Evolutionary conservation across 2,888 invertebrate genomes (phyloP), one percentile per base, ranked within the genome.

Genomic region (Dicyrtoma fusca): DNA sequence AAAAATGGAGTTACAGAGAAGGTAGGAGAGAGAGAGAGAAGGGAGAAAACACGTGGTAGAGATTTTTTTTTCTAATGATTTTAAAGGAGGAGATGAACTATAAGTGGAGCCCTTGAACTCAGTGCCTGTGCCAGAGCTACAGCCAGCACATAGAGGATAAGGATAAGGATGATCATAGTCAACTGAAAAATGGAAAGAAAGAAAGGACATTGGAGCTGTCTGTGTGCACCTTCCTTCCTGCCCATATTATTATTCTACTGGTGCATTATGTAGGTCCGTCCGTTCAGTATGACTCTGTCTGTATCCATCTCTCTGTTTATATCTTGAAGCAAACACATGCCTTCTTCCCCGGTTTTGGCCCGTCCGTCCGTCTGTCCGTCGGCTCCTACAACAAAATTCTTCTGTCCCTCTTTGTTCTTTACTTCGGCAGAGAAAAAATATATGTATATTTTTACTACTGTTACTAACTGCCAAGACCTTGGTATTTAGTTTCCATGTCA

Each of bases 31-130:
- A 53, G 53, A 17, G 53, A 53, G 17, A 53, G 21, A 53, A 53
- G 53, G 53, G 53, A 53, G 53, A 53, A 53, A 53, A 53, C 53
- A 53, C 53, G 53, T 53, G 53, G 53, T 53, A 53, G 17, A 53
- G 34, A 34, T 34, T 53, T 53, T 53, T 53, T 53, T 53, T 53
- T 53, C 53, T 53, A 10, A 53, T 53, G 53, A 53, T 21, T 53
- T 53, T 53, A 53, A 53, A 53, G 53, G 53, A 53, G 53, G 53
- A 53, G 71, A 74, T 71, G 74, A 72, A 74, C 74, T 72, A 61
- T 64, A 53, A 69, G 74, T 64, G 69, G 74, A 74, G 74, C 74
- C 74, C 74, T 74, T 74, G 74, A 74, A 74, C 74, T 71, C 74
- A 71, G 68, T n/a, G n/a, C 42, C 53, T 17, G 53, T 21, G 34